Conservation (phyloP, 2,888 invertebrate species). For the Drosophila austrosaltans region DNA sequence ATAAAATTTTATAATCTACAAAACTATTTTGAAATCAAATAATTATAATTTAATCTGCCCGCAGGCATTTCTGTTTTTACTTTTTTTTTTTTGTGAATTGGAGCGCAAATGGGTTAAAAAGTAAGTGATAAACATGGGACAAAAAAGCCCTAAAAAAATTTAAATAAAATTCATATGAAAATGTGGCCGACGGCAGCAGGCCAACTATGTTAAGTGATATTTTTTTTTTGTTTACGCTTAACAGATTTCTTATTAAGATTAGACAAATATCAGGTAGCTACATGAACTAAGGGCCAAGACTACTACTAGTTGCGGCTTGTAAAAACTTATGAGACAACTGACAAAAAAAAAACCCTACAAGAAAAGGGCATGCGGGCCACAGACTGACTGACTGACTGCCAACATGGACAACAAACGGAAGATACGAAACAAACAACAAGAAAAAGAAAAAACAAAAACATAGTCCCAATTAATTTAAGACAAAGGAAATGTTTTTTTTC, state of each 20-base stretch:
- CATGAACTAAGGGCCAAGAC: constrained; percentile 18
- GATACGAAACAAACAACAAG: constrained; percentile 12
- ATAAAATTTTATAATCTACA: constrained; percentile 6
- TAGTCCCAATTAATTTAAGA: constrained; percentile 52
- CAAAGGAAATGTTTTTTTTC: constrained; percentile 10
- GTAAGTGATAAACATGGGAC: constrained; percentile 61
- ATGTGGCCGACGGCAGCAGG: constrained; percentile 48
- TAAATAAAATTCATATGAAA: constrained; percentile 74
- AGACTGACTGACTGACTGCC: background rate
- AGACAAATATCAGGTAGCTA: constrained; percentile 51
- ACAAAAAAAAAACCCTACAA: constrained; percentile 33
- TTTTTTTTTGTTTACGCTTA: constrained; percentile 74
- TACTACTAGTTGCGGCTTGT: constrained; percentile 40
- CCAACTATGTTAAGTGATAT: constrained; percentile 73
- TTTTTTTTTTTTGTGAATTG: constrained; percentile 47
- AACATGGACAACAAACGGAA: constrained; percentile 19
- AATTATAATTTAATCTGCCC: constrained; percentile 4
- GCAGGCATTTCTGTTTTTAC: constrained; percentile 16
- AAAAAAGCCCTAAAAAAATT: constrained; percentile 33
- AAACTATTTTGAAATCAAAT: constrained; percentile 1
- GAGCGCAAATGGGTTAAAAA: constrained; percentile 51
- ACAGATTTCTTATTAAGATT: constrained; percentile 74
- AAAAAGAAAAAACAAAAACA: constrained; percentile 30
- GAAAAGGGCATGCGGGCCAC: constrained; percentile 49
- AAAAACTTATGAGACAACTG: constrained; percentile 55